Conservation (phyloP, 2,888 invertebrate genomes). For the Dicyrtoma fusca region DNA sequence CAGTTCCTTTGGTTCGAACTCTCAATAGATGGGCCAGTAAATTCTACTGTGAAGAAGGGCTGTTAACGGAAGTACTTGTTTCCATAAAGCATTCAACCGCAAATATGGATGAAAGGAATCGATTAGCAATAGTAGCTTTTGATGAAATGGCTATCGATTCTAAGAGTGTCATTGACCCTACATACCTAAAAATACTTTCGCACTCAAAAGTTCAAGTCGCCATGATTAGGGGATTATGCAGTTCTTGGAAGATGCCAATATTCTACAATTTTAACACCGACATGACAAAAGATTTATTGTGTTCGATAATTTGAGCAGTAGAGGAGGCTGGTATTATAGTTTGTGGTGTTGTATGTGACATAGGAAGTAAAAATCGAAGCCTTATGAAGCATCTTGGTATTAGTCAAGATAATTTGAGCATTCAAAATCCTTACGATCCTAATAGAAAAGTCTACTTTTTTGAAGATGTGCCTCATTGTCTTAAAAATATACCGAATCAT, state of each 20-base stretch:
- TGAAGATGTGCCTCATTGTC: constrained; percentile 47
- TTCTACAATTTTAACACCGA: constrained; percentile 45
- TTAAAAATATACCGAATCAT: constrained; percentile 49
- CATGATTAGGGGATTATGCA: constrained; percentile 34
- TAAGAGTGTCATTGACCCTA: constrained; percentile 23
- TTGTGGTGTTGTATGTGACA: constrained; percentile 36
- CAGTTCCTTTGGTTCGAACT: constrained; percentile 38
- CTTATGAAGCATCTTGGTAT: constrained; percentile 39
- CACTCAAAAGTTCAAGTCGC: constrained; percentile 43
- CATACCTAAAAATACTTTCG: constrained; percentile 29
- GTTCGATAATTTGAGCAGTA: constrained; percentile 25
- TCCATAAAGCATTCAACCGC: constrained; percentile 23
- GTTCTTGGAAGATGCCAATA: constrained; percentile 46
- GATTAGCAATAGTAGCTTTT: constrained; percentile 35
- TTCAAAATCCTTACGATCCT: constrained; percentile 34
- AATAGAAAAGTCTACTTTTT: constrained; percentile 41
- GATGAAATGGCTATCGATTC: constrained; percentile 47
- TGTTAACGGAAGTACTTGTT: constrained; percentile 36
- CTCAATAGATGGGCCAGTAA: constrained; percentile 39
- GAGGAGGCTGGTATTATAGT: constrained; percentile 36
- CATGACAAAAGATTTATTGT: constrained; percentile 38
- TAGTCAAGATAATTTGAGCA: background rate
- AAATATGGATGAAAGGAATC: background rate
- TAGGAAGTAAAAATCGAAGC: constrained; percentile 44
- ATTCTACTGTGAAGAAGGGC: constrained; percentile 37